Evolutionary conservation across 2,888 invertebrate genomes (phyloP), one percentile per base, ranked within the genome.

Genomic region (Heliconius cydno): DNA sequence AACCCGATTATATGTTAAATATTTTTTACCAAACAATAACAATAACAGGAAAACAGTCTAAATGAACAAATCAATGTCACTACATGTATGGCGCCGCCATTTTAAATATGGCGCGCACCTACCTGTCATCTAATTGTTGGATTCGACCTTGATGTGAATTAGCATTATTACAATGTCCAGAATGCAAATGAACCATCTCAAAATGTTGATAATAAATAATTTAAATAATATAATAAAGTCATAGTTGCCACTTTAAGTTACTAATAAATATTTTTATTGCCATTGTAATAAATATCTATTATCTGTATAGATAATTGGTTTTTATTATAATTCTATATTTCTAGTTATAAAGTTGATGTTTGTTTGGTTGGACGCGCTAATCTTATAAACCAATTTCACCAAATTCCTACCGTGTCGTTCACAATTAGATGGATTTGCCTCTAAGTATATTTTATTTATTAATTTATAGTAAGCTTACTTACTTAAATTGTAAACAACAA

Each of bases 61-160:
- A 76, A 63, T 76, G 34, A n/a, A 72, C 66, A 41, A 76, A 76
- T 41, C 28, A 65, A 70, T 72, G 65, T 80, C 67, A 28, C 28
- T 28, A 22, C 52, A 34, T 65, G 60, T 57, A 57, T 76, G 71
- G 75, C 28, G 79, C 74, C 46, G 74, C 57, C 12, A 25, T 65
- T 79, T 65, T 19, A 77, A 78, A 77, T 75, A 81, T 79, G 75
- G 75, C 60, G 70, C 38, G 57, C 77, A 79, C 79, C 82, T 77
- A 79, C 79, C 82, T 79, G 38, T 60, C 76, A 82, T 84, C 81
- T 84, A 86, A 86, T 86, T 86, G 84, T 85, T 85, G 84, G 84
- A 84, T 85, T 86, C 87, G 89, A 87, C 91, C 90, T 90, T 90
- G 90, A 82, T 77, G 77, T 72, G 77, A 82, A 86, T 87, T 86